Conservation (phyloP, 2,113 vertebrate genomes). For the Grammomys surdaster region DNA sequence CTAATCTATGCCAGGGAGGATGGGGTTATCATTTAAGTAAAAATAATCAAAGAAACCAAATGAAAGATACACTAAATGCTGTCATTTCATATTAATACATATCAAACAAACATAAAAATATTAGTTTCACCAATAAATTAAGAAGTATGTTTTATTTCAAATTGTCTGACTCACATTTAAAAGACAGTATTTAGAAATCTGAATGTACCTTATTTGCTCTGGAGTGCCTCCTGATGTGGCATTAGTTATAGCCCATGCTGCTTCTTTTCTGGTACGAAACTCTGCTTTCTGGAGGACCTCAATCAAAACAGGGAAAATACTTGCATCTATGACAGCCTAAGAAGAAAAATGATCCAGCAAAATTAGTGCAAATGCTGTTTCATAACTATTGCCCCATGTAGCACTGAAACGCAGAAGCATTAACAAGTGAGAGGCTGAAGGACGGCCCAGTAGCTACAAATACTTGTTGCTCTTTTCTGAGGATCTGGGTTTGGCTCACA, state of each 20-base stretch:
- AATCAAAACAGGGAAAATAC: constrained; percentile 95
- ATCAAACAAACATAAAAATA: constrained; percentile 22
- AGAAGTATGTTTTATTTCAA: constrained; percentile 33
- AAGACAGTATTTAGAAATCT: neutral
- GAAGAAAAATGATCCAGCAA: neutral
- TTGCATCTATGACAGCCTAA: constrained; percentile 94
- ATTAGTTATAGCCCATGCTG: constrained; percentile 94
- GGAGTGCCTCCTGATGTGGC: constrained; percentile 93
- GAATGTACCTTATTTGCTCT: constrained; percentile 91
- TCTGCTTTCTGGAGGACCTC: constrained; percentile 96
- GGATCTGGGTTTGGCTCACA: no score
- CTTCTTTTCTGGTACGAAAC: constrained; percentile 95
- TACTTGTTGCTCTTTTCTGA: neutral
- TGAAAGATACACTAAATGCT: constrained; percentile 28
- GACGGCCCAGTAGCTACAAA: accelerated
- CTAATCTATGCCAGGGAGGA: constrained; percentile 27
- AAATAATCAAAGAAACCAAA: neutral
- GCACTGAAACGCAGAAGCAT: neutral
- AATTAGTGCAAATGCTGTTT: constrained; percentile 24
- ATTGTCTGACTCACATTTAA: neutral
- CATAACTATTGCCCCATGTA: constrained; percentile 18
- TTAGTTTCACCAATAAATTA: constrained; percentile 42
- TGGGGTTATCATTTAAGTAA: neutral
- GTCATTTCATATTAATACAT: constrained; percentile 42
- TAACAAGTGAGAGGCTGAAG: neutral